phyloP scores from a whole-genome alignment of 2,113 vertebrate species.

The Chunga burmeisteri region DNA sequence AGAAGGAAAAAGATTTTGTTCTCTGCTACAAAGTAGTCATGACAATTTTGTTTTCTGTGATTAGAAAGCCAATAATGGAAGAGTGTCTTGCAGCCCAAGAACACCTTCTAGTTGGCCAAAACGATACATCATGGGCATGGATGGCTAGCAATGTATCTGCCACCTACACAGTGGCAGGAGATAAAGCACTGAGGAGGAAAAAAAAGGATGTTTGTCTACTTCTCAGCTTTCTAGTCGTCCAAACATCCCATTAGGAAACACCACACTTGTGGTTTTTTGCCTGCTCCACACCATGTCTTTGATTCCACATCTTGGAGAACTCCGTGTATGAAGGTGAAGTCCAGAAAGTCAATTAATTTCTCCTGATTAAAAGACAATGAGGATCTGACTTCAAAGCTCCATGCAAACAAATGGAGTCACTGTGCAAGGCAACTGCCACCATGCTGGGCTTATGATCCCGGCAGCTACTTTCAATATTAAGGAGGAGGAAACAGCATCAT shows the following conservation, averaged over 20 bases:
- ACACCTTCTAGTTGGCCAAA: not conserved
- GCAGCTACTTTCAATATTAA: not conserved
- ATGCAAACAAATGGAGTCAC: not conserved
- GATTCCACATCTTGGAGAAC: not conserved
- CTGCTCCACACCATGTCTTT: not conserved
- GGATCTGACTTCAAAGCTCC: conserved; percentile 1
- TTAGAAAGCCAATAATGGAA: not conserved
- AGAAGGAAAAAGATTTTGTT: not conserved
- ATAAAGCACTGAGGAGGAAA: not conserved
- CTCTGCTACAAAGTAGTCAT: not conserved
- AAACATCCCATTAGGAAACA: not conserved
- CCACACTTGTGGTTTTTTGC: not conserved
- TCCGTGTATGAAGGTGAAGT: not conserved
- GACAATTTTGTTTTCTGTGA: not conserved
- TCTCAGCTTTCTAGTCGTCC: not conserved
- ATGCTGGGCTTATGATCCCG: not conserved
- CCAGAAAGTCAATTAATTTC: not conserved
- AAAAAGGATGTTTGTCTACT: not conserved
- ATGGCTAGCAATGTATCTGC: not conserved
- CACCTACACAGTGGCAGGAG: not conserved
- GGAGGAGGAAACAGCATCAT: conserved; percentile 15
- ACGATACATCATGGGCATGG: not conserved
- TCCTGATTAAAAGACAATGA: conserved; percentile 41
- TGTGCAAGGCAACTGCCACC: not conserved
- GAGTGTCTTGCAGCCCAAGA: not conserved